Conservation (phyloP, 2,113 vertebrate genomes). For the Peucedramus taeniatus region DNA sequence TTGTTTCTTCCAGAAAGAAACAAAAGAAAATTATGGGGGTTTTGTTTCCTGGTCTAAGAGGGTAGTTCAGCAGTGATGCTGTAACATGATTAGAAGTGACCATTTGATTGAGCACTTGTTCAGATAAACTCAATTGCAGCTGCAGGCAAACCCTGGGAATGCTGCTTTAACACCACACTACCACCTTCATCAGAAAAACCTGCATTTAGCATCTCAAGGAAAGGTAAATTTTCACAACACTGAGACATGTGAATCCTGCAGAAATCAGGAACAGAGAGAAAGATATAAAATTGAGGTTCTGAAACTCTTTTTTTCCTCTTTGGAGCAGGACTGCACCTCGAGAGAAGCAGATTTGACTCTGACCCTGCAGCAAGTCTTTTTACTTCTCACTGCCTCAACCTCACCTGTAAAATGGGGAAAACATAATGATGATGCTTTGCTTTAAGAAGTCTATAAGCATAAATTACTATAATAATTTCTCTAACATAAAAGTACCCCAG, state of each 20-base stretch:
- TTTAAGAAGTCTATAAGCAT: neutral
- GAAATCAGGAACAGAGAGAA: neutral
- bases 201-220: neutral
- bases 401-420: neutral
- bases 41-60: neutral
- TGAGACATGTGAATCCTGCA: neutral
- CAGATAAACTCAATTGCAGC: neutral
- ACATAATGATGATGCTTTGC: neutral
- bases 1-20: neutral
- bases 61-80: neutral
- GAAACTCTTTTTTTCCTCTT: neutral
- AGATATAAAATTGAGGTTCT: neutral
- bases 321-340: neutral
- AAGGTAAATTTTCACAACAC: neutral
- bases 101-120: neutral
- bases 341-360: neutral
- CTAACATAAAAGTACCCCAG: neutral
- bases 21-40: neutral
- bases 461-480: neutral
- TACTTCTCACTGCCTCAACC: neutral
- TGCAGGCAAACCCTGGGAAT: neutral
- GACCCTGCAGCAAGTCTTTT: neutral
- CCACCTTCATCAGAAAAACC: neutral
- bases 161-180: neutral
- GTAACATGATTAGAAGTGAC: neutral